A percentile compares a stretch with the other conserved stretches of the same genome.
Conservation (phyloP, 2,797 vertebrate genomes). For the Enteromius mattozi region DNA sequence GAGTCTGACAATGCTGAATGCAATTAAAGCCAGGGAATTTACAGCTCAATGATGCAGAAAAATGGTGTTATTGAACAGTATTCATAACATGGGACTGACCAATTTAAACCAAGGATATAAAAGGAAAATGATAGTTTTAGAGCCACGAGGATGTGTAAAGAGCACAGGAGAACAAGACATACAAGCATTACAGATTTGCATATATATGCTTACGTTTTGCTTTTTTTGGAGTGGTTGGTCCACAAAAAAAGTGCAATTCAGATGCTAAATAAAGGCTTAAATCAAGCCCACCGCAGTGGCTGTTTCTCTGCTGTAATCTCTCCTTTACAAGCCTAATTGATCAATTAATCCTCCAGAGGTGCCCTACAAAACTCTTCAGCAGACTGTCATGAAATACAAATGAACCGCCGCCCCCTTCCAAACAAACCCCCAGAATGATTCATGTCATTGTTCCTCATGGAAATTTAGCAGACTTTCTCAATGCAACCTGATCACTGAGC, state of each 20-base stretch:
- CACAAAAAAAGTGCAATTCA: background rate
- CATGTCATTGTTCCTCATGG: conserved; percentile 15
- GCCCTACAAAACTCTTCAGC: conserved; percentile 52
- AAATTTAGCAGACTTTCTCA: conserved; percentile 21
- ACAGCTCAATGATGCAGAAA: conserved; percentile 37
- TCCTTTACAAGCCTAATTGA: conserved; percentile 52
- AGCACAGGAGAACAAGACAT: background rate
- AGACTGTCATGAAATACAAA: conserved; percentile 54
- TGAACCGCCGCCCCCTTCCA: conserved; percentile 45
- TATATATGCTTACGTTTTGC: background rate
- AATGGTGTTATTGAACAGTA: conserved; percentile 21
- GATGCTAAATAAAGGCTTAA: conserved; percentile 2
- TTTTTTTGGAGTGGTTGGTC: background rate
- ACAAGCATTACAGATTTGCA: background rate
- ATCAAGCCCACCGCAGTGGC: conserved; percentile 14
- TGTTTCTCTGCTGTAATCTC: conserved; percentile 11
- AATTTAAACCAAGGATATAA: background rate
- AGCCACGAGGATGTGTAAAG: no score
- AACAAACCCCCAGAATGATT: conserved; percentile 49
- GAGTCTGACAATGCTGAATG: background rate
- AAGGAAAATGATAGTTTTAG: background rate
- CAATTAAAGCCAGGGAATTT: conserved; percentile 30
- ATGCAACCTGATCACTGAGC: conserved; percentile 53
- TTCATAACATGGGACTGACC: background rate
- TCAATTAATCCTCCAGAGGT: conserved; percentile 60